Evolutionary conservation across 2,888 invertebrate species (phyloP), one percentile per base, ranked within the genome.

Genomic region (Synergus japonicus): DNA sequence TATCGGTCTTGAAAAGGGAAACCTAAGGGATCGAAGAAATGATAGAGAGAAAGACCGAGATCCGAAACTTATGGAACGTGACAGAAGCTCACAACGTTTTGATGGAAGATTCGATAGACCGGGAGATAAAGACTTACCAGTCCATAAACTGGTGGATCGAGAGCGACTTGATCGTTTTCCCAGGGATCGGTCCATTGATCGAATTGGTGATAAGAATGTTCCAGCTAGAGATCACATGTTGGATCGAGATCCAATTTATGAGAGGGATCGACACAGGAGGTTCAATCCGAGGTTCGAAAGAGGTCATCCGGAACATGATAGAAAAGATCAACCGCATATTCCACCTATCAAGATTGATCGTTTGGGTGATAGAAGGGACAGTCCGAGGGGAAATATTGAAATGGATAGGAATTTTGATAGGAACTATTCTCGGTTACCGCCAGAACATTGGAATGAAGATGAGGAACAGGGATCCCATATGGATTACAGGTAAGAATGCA

Each of bases 151-250:
- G 0, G 89, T 93, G 22, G 94, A 94, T 85, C 91, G 94, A 82
- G 94, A 94, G 82, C 92, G 94, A 77, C 78, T 87, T 13, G 91
- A 92, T 12, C 87, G 91, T 76, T 93, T 94, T 69, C 93, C 94
- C 83, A 93, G 94, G 78, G 94, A 94, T 80, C 92, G 94, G 85
- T 92, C 93, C 82, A 92, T 84, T 13, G 83, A 83, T 9, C 76
- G 83, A 0, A 92, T 85, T 92, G 93, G 86, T 90, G 93, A 87
- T 90, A 91, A 86, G 83, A 93, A 87, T 91, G 92, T 85, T 15
- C 76, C 86, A 4, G 77, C 88, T 4, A 85, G 90, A 9, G 91
- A 90, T 73, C 90, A 90, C 76, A 79, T 89, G 43, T 79, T 89
- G n/a, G 91, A 90, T 9, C 85, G 89, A 13, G 91, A 90, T 8